Conservation (phyloP, 2,797 vertebrate genomes). For the Coluber constrictor region DNA sequence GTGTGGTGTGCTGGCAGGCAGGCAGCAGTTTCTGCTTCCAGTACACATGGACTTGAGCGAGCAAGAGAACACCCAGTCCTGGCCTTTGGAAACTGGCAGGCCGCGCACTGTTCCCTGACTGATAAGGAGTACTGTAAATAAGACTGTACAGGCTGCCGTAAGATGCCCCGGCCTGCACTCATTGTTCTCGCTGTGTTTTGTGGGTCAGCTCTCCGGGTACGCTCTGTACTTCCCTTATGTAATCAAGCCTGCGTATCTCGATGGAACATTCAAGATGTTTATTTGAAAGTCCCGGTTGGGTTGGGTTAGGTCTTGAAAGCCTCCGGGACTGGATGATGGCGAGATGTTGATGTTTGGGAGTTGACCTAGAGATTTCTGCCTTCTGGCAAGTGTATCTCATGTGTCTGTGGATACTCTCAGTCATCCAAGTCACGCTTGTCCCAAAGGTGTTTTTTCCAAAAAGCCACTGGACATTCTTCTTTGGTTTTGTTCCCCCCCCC, state of each 20-base stretch:
- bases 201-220: constrained; percentile 87
- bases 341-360: background rate
- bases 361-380: background rate
- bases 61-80: constrained; percentile 88
- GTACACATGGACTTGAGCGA: constrained; percentile 80
- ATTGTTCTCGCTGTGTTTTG: constrained; percentile 85
- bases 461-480: background rate
- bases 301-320: constrained; percentile 64
- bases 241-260: constrained; percentile 76
- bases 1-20: background rate
- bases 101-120: constrained; percentile 84
- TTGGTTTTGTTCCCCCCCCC: background rate
- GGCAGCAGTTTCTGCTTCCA: constrained; percentile 67
- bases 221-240: constrained; percentile 88
- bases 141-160: constrained; percentile 89
- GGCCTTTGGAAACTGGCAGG: constrained; percentile 90
- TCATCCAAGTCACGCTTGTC: background rate
- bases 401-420: background rate
- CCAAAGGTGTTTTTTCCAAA: background rate
- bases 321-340: constrained; percentile 67
- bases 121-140: constrained; percentile 99
- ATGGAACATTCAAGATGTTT: constrained; percentile 74
- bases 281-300: constrained; percentile 67
- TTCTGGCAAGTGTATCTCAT: rapidly evolving
- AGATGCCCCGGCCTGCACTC: constrained; percentile 86